Base-by-base conservation (phyloP, 2,888 invertebrate species). In the Graphium colonna region DNA sequence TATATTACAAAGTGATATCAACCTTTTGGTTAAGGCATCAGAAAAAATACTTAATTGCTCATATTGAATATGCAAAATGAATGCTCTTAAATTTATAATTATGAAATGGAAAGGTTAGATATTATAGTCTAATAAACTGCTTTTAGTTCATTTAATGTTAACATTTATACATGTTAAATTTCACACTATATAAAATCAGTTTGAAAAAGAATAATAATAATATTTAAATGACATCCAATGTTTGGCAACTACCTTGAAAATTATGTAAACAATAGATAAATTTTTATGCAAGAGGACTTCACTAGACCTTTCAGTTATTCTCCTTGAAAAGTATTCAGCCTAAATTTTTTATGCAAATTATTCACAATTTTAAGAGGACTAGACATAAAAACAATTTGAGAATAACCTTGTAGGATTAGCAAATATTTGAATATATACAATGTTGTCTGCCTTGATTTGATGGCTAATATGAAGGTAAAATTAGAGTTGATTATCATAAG, bases 351-450 rank as follows among this genome's bases (percentile, higher is more conserved):
- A 53, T 59, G 56, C 47, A 45, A 55, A 54, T 53, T 52, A 56
- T 55, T 51, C 47, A 50, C 51, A 33, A 50, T 49, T 54, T 58
- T 59, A 60, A 53, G 42, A 55, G 41, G 55, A 68, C 62, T 63
- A 47, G 52, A 55, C 56, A 58, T 36, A 63, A 61, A 58, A 55
- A 58, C 53, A 61, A 63, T 68, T 71, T 67, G 59, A 60, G 60
- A 69, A 69, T 71, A 73, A 69, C 80, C 78, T 81, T 78, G 73
- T 58, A 51, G 71, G 75, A 79, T 73, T 77, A 69, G 70, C 73
- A 78, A 77, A 75, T 74, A 77, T 77, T 79, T 71, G 75, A 77
- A 79, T 74, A 69, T 71, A 68, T 68, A 69, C 67, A 74, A 71
- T 69, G 69, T 72, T 65, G 73, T 71, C 71, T 73, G 64, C 79